These are phyloP conservation scores for Oryctes rhinoceros DNA, from an alignment of 1,140 invertebrate genomes.

Conservation along the genomic window DNA sequence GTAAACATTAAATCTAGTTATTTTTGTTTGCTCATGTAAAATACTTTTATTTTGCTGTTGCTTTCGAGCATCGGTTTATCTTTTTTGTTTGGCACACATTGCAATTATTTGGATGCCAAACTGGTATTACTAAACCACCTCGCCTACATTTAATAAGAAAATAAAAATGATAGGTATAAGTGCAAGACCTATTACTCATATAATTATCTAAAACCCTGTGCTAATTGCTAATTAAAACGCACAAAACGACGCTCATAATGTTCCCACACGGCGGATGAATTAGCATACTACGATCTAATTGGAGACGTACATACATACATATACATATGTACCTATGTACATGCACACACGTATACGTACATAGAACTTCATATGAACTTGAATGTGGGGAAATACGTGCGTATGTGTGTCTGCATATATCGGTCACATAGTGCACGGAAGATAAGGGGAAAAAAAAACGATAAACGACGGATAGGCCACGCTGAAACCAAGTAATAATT, in stretches of 20 bases:
- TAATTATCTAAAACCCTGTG: not conserved
- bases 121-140: too few species aligned
- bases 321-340: not conserved
- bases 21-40: too few species aligned
- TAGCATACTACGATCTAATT: constrained; percentile 16
- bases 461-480: constrained; percentile 36
- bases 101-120: too few species aligned
- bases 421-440: not conserved
- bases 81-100: too few species aligned
- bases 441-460: not conserved
- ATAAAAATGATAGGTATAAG: not conserved
- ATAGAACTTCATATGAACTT: too few species aligned
- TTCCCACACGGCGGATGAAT: not conserved
- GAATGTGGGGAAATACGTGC: too few species aligned
- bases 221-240: constrained; percentile 19
- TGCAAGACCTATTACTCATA: not conserved
- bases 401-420: not conserved
- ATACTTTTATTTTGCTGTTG: too few species aligned
- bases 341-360: not conserved
- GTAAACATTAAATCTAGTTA: too few species aligned
- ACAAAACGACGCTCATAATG: not conserved
- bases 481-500: constrained; percentile 41
- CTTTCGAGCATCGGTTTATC: too few species aligned
- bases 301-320: not conserved
- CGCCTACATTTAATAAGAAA: not conserved